Conservation (phyloP, 2,888 invertebrate species). For the Limnephilus marmoratus region DNA sequence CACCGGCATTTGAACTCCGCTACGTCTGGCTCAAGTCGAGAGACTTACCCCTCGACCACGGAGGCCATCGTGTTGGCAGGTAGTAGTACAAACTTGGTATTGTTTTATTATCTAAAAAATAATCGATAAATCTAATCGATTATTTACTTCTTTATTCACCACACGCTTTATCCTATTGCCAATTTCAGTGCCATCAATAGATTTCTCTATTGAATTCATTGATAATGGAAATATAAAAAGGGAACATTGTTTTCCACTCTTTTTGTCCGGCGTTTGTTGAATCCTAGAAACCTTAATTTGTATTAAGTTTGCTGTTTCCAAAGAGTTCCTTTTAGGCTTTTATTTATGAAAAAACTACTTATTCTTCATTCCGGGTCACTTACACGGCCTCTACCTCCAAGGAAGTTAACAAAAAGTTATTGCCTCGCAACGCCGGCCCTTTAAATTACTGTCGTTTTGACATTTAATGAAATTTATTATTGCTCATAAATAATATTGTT, state of each 20-base stretch:
- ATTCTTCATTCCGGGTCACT: not conserved
- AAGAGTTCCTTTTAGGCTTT: not conserved
- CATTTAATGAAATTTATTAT: not conserved
- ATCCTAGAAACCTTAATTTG: not conserved
- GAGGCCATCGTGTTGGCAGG: too few relatives aligned
- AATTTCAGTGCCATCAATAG: not conserved
- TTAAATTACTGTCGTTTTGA: not conserved
- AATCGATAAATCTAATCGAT: not conserved
- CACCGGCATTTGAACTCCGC: too few relatives aligned
- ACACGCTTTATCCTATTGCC: not conserved
- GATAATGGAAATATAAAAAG: not conserved
- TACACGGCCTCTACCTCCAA: not conserved
- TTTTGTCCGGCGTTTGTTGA: too few relatives aligned
- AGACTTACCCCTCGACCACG: too few relatives aligned
- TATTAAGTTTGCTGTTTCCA: not conserved
- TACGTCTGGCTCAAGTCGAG: too few relatives aligned
- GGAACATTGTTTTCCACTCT: too few relatives aligned
- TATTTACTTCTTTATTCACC: not conserved
- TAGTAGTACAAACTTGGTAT: too few relatives aligned
- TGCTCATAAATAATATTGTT: not conserved
- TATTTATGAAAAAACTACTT: not conserved
- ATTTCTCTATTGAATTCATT: not conserved
- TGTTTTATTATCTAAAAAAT: not conserved
- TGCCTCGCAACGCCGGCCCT: not conserved
- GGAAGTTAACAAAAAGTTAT: not conserved